Evolutionary conservation across 2,888 invertebrate species (phyloP).

Genomic region (Caprella mutica): DNA sequence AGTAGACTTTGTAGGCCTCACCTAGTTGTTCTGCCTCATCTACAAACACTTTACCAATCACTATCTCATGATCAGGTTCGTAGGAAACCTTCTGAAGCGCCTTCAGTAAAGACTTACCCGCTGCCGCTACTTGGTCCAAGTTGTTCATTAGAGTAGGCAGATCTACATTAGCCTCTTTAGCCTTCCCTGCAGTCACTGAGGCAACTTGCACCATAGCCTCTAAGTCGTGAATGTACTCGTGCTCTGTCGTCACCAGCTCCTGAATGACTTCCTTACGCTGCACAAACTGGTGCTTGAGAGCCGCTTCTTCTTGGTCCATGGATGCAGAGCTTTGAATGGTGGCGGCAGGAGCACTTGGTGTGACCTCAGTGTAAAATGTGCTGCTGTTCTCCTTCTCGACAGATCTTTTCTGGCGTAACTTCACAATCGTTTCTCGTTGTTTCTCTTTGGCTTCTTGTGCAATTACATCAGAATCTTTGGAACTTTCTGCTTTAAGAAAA

Average conservation of each 20-base stretch:
- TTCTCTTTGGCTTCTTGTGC: too few relatives aligned
- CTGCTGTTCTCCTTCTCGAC: too few relatives aligned
- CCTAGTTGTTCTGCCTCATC: constrained; percentile 46
- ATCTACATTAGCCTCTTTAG: constrained; percentile 39
- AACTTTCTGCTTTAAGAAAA: too few relatives aligned
- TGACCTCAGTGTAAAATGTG: too few relatives aligned
- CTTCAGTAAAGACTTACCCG: constrained; percentile 43
- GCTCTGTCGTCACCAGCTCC: constrained; percentile 50
- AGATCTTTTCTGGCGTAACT: too few relatives aligned
- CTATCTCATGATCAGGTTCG: constrained; percentile 43
- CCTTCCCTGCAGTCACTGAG: not conserved
- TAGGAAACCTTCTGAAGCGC: constrained; percentile 37
- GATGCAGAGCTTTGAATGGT: too few relatives aligned
- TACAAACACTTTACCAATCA: constrained; percentile 46
- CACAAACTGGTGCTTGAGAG: constrained; percentile 39
- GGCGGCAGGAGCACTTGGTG: too few relatives aligned
- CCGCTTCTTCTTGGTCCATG: too few relatives aligned
- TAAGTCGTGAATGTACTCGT: constrained; percentile 47
- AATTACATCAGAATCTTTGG: too few relatives aligned
- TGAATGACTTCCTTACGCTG: constrained; percentile 47
- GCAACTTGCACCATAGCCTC: constrained; percentile 36
- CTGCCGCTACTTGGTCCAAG: constrained; percentile 43
- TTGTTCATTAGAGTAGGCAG: constrained; percentile 48
- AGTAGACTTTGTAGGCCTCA: constrained; percentile 48
- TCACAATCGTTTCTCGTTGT: too few relatives aligned